These are phyloP conservation scores for Poeciliopsis occidentalis DNA, from an alignment of 2,113 vertebrate genomes.

Conservation along the genomic window DNA sequence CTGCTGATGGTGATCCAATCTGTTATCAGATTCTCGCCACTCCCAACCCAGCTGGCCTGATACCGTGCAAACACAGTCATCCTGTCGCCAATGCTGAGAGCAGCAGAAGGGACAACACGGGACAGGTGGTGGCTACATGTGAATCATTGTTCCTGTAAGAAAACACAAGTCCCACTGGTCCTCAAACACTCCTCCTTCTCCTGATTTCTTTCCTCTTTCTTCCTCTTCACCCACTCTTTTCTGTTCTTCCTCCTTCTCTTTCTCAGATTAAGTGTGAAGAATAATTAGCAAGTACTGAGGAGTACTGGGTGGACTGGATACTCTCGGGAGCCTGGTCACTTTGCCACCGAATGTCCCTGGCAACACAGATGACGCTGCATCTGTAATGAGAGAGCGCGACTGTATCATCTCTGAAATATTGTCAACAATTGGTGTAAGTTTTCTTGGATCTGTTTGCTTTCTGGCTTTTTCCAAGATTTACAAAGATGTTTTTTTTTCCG, in stretches of 20 bases:
- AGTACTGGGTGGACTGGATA: slow-evolving; percentile 61
- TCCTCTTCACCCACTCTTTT: slow-evolving; percentile 46
- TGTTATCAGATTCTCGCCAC: slow-evolving; percentile 65
- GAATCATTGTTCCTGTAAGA: slow-evolving; percentile 78
- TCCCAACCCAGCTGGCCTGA: slow-evolving; percentile 57
- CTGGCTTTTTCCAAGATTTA: slow-evolving; percentile 9
- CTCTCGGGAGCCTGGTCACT: slow-evolving; percentile 68
- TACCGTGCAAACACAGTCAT: slow-evolving; percentile 70
- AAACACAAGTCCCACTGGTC: slow-evolving; percentile 66
- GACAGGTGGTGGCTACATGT: slow-evolving; percentile 76
- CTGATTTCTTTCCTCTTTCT: slow-evolving; percentile 19
- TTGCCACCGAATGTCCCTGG: slow-evolving; percentile 75
- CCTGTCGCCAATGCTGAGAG: slow-evolving; percentile 60
- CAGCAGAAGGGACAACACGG: slow-evolving; percentile 74
- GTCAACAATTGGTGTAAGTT: slow-evolving; percentile 39
- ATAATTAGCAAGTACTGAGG: slow-evolving; percentile 75
- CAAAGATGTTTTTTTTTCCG: slow-evolving; percentile 20
- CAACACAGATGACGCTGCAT: slow-evolving; percentile 67
- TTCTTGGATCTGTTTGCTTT: slow-evolving; percentile 34
- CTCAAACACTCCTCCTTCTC: slow-evolving; percentile 53
- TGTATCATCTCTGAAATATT: slow-evolving; percentile 22
- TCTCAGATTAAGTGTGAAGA: slow-evolving; percentile 79
- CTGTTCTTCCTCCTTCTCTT: slow-evolving; percentile 61
- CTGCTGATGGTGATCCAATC: slow-evolving; percentile 58
- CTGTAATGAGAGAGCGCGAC: slow-evolving; percentile 49